Evolutionary conservation across 2,113 vertebrate genomes (phyloP).

Genomic region (Psephotus haematonotus): DNA sequence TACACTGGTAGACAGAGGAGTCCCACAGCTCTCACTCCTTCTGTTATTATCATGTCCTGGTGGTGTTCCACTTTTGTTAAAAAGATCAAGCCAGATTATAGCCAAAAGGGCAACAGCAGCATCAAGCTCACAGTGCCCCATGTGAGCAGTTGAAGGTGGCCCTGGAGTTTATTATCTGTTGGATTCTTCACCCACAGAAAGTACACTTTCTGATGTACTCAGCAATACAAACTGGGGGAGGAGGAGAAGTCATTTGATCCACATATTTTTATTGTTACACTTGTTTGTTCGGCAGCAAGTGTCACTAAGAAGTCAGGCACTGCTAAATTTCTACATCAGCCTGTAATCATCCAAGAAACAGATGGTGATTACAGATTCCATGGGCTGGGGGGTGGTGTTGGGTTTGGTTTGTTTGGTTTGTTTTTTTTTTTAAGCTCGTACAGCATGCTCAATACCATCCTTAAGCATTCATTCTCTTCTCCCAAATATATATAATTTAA

Average conservation of each 20-base stretch:
- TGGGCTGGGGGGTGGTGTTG: neutral
- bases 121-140: neutral
- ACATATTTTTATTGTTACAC: neutral
- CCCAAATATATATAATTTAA: neutral
- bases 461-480: neutral
- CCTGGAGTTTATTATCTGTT: neutral
- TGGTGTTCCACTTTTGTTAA: neutral
- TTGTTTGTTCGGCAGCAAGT: conserved; percentile 26
- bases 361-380: conserved; percentile 42
- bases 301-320: neutral
- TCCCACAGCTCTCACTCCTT: neutral
- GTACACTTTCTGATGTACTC: neutral
- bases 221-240: neutral
- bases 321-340: conserved; percentile 42
- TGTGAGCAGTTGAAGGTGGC: neutral
- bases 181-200: neutral
- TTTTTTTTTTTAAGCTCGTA: neutral
- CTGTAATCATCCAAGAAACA: conserved; percentile 56
- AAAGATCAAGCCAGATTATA: neutral
- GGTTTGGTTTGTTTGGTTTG: neutral
- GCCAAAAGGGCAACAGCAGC: neutral
- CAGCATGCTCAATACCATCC: neutral
- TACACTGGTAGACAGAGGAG: neutral
- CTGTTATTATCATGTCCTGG: neutral
- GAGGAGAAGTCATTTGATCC: neutral